Evolutionary conservation across 2,113 vertebrate genomes (phyloP), one percentile per base, ranked within the genome.

Genomic region (Pelecanus crispus): DNA sequence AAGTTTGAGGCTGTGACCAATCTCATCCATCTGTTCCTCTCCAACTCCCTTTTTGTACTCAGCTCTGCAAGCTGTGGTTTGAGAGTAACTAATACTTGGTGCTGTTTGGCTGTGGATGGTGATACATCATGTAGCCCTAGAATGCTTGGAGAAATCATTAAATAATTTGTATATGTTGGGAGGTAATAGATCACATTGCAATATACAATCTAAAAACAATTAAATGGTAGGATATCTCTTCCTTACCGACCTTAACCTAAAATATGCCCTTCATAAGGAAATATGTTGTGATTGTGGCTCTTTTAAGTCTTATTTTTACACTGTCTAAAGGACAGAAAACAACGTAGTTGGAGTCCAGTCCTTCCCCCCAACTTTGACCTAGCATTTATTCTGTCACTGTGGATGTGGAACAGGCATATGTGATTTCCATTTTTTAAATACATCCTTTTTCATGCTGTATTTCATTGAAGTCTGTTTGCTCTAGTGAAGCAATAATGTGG

Each of bases 331-430:
- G 26, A 61, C 24, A 70, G 45, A 47, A 92, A 61, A 45, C n/a
- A 52, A 9, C 1, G 1, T 56, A 66, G 11, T 49, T 11, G 20
- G 62, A 50, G 44, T 59, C 36, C 21, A 12, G 0, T 73, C 29
- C 22, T 65, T 83, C 15, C 15, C 26, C 6, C 24, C 15, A 56
- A 0, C 11, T 77, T 56, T 61, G 18, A 65, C 34, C 18, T 68
- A 19, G 18, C 24, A 19, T 49, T 91, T 92, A 29, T 86, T 49
- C 36, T 24, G 4, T 67, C 26, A 19, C 31, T 82, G 18, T 81
- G 24, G 29, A 3, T 67, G 17, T 82, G 34, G 47, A 62, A 31
- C 55, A 81, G 8, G 7, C 20, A 22, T 45, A 21, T 24, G 16
- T 50, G 25, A 21, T 26, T 86, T 89, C 5, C 3, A 2, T 34